These are phyloP conservation scores for Protobothrops mucrosquamatus DNA, from an alignment of 2,113 vertebrate genomes.

Conservation along the genomic window DNA sequence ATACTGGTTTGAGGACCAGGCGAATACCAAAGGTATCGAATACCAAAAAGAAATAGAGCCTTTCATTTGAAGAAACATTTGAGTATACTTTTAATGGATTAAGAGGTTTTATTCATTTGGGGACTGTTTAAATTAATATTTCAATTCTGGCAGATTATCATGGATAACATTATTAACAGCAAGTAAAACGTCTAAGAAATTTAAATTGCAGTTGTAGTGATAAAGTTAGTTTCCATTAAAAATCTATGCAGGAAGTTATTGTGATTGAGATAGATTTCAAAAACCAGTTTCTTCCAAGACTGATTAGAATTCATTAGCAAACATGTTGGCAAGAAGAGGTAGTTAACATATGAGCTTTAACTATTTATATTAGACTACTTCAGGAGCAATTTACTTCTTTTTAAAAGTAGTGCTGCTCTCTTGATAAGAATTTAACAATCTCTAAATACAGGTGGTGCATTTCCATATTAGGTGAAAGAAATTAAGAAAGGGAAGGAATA, in stretches of 20 bases:
- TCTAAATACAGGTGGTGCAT: not conserved
- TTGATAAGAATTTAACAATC: not conserved
- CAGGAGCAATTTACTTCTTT: not conserved
- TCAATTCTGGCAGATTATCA: not conserved
- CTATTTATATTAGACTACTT: not conserved
- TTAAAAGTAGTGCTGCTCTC: not conserved
- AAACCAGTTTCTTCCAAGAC: not conserved
- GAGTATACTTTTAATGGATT: not conserved
- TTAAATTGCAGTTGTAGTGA: not conserved
- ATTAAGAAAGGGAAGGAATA: not conserved
- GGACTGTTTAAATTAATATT: not conserved
- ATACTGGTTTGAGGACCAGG: not conserved
- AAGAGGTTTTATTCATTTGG: not conserved
- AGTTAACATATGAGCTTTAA: not conserved
- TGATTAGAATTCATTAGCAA: not conserved
- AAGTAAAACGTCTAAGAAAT: not conserved
- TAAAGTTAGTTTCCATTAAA: not conserved
- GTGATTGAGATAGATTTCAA: not conserved
- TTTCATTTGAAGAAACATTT: not conserved
- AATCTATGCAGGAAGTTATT: not conserved
- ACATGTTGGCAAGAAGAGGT: not conserved
- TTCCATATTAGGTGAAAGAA: not conserved
- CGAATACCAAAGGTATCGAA: not conserved
- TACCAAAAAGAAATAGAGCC: not conserved
- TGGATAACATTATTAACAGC: not conserved